A percentile compares a stretch with the other conserved stretches of the same genome.
These are phyloP conservation scores for Drosophila eohydei DNA, from an alignment of 2,888 invertebrate species.

Conservation along the genomic window DNA sequence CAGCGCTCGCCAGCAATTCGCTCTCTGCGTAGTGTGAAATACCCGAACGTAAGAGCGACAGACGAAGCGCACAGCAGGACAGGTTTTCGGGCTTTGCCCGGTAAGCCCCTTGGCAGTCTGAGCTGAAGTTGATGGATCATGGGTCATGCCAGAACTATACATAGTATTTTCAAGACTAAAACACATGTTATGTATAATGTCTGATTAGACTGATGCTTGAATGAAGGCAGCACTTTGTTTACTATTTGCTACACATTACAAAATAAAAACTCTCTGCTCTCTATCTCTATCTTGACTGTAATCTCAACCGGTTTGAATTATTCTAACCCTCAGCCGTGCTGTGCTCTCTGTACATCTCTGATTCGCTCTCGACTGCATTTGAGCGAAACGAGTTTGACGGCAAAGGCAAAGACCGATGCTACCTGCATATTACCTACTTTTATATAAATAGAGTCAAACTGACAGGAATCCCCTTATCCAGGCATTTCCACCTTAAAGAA, in stretches of 20 bases:
- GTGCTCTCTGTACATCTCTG: neutral
- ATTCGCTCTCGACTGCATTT: neutral
- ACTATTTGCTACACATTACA: constrained; percentile 36
- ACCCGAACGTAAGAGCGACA: constrained; percentile 15
- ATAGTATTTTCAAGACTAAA: neutral
- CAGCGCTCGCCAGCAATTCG: neutral
- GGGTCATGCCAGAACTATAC: constrained; percentile 14
- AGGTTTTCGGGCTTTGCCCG: constrained; percentile 65
- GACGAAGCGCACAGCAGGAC: constrained; percentile 17
- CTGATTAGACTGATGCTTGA: constrained; percentile 3
- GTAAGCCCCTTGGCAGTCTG: neutral
- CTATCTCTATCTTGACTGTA: neutral
- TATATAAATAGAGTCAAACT: neutral
- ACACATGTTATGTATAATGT: neutral
- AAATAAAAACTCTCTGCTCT: constrained; percentile 7
- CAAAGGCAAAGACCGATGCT: neutral
- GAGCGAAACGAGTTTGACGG: constrained; percentile 32
- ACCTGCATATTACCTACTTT: neutral
- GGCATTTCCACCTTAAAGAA: neutral
- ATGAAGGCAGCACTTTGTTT: constrained; percentile 43
- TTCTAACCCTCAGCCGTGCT: neutral
- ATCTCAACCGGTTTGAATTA: constrained; percentile 30
- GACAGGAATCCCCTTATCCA: neutral
- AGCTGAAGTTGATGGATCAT: constrained; percentile 19
- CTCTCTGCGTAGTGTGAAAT: constrained; percentile 33